A percentile compares a stretch with the other conserved stretches of the same genome.
Conservation (phyloP, 2,797 vertebrate species). For the Labeo calbasu region DNA sequence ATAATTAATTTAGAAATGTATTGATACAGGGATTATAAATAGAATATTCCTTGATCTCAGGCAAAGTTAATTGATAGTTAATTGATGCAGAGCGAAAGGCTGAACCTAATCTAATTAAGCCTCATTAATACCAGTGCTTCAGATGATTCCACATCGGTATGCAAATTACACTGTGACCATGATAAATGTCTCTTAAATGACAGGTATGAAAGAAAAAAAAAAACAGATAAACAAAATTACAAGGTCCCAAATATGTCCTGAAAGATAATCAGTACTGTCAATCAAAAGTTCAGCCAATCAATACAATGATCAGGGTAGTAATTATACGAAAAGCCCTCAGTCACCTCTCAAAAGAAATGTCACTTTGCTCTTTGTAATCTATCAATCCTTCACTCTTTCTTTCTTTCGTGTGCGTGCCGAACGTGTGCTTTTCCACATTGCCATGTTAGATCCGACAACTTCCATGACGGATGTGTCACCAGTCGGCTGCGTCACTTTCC, state of each 20-base stretch:
- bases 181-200: slow-evolving; percentile 54
- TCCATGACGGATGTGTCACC: slow-evolving; percentile 59
- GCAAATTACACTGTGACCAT: slow-evolving; percentile 53
- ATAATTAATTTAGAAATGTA: slow-evolving; percentile 62
- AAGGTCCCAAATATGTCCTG: slow-evolving; percentile 49
- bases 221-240: slow-evolving; percentile 51
- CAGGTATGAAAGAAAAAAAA: slow-evolving; percentile 45
- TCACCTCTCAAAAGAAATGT: slow-evolving; percentile 51
- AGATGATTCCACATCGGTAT: slow-evolving; percentile 54
- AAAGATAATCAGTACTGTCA: slow-evolving; percentile 56
- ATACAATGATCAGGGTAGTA: slow-evolving; percentile 44
- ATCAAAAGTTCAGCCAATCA: slow-evolving; percentile 62
- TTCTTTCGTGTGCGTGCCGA: slow-evolving; percentile 29
- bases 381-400: slow-evolving; percentile 51
- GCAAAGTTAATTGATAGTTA: slow-evolving; percentile 60
- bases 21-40: slow-evolving; percentile 54
- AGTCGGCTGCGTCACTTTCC: slow-evolving; percentile 49
- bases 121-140: slow-evolving; percentile 58
- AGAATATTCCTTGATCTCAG: slow-evolving; percentile 55
- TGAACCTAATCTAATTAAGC: slow-evolving; percentile 59
- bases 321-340: slow-evolving; percentile 26
- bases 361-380: slow-evolving; percentile 48
- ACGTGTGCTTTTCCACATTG: slow-evolving; percentile 48
- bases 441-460: slow-evolving; percentile 50
- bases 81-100: slow-evolving; percentile 60